phyloP scores from a whole-genome alignment of 2,888 invertebrate species.

The Molorchus minor region DNA sequence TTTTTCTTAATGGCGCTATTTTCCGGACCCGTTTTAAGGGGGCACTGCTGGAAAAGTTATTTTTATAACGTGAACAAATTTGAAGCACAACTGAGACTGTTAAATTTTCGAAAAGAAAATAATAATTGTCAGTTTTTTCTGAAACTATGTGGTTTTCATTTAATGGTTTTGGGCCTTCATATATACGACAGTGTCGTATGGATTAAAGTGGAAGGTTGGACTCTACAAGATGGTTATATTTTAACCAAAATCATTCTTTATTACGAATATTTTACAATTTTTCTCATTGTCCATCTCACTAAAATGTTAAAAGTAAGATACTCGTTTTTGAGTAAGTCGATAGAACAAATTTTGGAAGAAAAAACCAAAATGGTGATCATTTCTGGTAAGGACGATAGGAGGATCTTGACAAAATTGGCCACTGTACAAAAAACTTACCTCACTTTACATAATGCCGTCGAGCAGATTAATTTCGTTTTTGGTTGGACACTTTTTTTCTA shows the following conservation, averaged over 20 bases:
- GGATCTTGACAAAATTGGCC: constrained; percentile 14
- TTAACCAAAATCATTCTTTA: constrained; percentile 34
- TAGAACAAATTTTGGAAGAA: constrained; percentile 9
- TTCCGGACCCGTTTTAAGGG: constrained; percentile 13
- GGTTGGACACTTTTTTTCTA: constrained; percentile 31
- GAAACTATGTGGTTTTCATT: constrained; percentile 18
- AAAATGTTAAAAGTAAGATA: constrained; percentile 26
- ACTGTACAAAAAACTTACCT: constrained; percentile 22
- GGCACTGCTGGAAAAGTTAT: constrained; percentile 21
- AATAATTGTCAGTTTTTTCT: constrained; percentile 2
- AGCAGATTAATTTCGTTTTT: constrained; percentile 26
- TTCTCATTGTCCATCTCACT: constrained; percentile 18
- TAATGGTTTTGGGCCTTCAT: constrained; percentile 22
- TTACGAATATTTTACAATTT: constrained; percentile 29
- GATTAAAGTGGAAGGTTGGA: constrained; percentile 1
- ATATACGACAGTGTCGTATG: constrained; percentile 23
- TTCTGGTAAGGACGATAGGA: constrained; percentile 11
- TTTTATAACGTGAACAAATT: constrained; percentile 17
- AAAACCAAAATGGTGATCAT: constrained; percentile 19
- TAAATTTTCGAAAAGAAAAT: constrained; percentile 8
- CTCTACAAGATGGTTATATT: constrained; percentile 32
- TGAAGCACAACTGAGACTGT: constrained; percentile 14
- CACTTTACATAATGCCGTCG: constrained; percentile 18
- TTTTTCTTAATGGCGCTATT: constrained; percentile 30
- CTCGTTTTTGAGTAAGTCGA: constrained; percentile 6